Percentiles rank a stretch among this genome's conserved stretches.
phyloP scores from a whole-genome alignment of 2,888 invertebrate genomes.

The Steinernema scapterisci region DNA sequence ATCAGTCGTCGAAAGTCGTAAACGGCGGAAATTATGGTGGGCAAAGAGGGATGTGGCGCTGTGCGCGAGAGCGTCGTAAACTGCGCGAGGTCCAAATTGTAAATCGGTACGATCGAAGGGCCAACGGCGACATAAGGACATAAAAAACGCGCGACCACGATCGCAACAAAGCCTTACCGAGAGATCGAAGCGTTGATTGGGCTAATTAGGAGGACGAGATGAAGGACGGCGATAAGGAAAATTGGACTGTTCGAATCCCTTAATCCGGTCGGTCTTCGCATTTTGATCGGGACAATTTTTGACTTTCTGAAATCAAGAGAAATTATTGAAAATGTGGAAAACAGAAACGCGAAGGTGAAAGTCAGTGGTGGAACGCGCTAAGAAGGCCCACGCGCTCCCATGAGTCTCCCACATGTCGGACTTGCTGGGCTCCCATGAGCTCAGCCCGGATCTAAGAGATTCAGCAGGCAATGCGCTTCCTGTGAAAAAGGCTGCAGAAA shows the following conservation, averaged over 20 bases:
- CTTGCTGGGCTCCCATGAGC: not conserved
- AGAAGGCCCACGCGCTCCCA: no score
- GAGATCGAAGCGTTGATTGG: conserved; percentile 30
- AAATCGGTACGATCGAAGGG: conserved; percentile 31
- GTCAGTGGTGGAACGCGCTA: not conserved
- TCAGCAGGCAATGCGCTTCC: not conserved
- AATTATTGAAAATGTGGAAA: no score
- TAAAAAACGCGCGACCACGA: not conserved
- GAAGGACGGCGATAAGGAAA: conserved; percentile 17
- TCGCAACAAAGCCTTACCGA: conserved; percentile 19
- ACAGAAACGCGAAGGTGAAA: not conserved
- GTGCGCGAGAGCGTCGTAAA: not conserved
- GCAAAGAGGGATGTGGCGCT: not conserved
- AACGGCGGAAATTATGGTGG: not conserved
- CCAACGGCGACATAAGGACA: conserved; percentile 27
- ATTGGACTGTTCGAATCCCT: conserved; percentile 3
- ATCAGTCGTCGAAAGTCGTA: not conserved
- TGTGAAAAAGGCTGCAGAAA: not conserved
- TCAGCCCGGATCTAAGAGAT: not conserved
- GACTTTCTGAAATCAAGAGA: not conserved
- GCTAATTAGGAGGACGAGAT: conserved; percentile 21
- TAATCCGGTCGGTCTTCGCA: not conserved
- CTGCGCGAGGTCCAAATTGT: conserved; percentile 8
- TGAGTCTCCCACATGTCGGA: no score
- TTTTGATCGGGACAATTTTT: not conserved